Percentiles rank a stretch among this genome's conserved stretches.
phyloP scores from a whole-genome alignment of 2,113 vertebrate species.

The Passer domesticus region DNA sequence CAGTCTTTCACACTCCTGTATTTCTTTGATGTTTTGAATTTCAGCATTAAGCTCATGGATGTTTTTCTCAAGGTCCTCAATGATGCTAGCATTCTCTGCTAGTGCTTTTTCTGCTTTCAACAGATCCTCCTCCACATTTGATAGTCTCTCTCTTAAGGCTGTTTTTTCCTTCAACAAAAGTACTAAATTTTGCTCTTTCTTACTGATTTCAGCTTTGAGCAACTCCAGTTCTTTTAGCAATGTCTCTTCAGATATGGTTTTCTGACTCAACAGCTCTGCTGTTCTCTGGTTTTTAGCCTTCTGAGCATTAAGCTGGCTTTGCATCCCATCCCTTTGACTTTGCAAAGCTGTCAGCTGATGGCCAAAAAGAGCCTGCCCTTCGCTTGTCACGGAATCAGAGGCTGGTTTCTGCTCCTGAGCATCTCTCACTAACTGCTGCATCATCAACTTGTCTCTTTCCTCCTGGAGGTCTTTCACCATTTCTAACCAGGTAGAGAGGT shows the following conservation, averaged over 20 bases:
- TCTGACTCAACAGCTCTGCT: conserved; percentile 66
- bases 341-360: conserved; percentile 51
- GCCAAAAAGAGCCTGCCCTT: conserved; percentile 58
- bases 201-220: conserved; percentile 63
- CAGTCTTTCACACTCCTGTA: conserved; percentile 72
- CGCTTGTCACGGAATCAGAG: conserved; percentile 20
- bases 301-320: conserved; percentile 61
- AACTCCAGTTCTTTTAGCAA: conserved; percentile 53
- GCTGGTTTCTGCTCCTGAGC: conserved; percentile 67
- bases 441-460: conserved; percentile 53
- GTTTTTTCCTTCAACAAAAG: conserved; percentile 64
- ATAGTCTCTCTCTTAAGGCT: conserved; percentile 69
- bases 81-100: conserved; percentile 40
- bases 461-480: conserved; percentile 60
- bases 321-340: conserved; percentile 61
- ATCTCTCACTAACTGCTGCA: conserved; percentile 61
- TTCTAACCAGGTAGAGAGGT: conserved; percentile 2
- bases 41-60: conserved; percentile 68
- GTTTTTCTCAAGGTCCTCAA: conserved; percentile 61
- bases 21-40: conserved; percentile 71
- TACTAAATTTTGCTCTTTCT: conserved; percentile 54
- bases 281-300: conserved; percentile 52
- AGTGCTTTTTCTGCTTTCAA: conserved; percentile 25
- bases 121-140: conserved; percentile 58
- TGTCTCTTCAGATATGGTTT: conserved; percentile 19